Percentiles rank a stretch among this genome's conserved stretches.
Conservation (phyloP, 2,888 invertebrate species). For the Drosophila falleni region DNA sequence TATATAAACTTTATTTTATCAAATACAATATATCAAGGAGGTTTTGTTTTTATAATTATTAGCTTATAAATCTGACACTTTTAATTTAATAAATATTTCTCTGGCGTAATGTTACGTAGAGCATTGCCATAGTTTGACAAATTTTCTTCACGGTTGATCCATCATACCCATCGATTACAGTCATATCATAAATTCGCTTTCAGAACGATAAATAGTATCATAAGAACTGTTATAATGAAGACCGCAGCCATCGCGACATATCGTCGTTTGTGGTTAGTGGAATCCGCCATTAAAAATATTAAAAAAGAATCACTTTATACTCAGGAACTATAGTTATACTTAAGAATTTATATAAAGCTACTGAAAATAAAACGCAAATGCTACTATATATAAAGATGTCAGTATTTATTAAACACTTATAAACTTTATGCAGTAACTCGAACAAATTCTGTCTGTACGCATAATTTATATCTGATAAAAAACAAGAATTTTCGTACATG, state of each 20-base stretch:
- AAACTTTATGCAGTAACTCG: constrained; percentile 1
- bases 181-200: not conserved
- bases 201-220: not conserved
- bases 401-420: not conserved
- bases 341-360: not conserved
- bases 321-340: not conserved
- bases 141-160: not conserved
- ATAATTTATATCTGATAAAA: not conserved
- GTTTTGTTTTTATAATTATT: too few species aligned
- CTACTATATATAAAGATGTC: constrained; percentile 1
- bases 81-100: not conserved
- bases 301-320: not conserved
- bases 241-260: not conserved
- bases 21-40: too few species aligned
- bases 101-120: too few species aligned
- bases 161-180: not conserved
- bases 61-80: not conserved
- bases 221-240: not conserved
- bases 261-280: not conserved
- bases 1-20: not conserved
- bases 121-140: not conserved
- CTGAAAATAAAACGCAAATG: constrained; percentile 1
- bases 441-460: not conserved
- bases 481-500: not conserved
- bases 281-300: not conserved